A percentile compares a stretch with the other conserved stretches of the same genome.
phyloP scores from a whole-genome alignment of 2,113 vertebrate genomes.

The Pterocles gutturalis region DNA sequence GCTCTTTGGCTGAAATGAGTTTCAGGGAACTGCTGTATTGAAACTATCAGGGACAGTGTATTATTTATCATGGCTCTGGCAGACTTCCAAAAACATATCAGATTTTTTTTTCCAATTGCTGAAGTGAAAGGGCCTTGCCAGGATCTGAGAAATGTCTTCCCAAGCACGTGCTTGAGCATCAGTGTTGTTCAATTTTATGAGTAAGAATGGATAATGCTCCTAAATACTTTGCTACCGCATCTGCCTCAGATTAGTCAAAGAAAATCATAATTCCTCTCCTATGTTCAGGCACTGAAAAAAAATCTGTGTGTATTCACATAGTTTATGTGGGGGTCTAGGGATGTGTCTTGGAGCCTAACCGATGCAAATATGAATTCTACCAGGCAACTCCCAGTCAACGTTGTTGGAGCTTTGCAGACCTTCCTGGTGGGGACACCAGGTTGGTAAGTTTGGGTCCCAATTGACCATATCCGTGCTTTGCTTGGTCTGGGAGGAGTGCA shows the following conservation, averaged over 20 bases:
- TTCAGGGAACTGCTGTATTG: constrained; percentile 5
- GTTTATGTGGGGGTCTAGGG: neutral
- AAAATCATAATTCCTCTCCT: neutral
- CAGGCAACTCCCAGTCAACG: neutral
- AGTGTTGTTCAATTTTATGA: neutral
- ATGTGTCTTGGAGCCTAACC: neutral
- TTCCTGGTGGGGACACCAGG: neutral
- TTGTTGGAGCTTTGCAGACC: neutral
- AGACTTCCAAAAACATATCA: neutral
- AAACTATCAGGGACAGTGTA: neutral
- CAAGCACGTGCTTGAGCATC: neutral
- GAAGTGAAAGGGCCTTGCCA: neutral
- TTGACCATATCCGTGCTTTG: neutral
- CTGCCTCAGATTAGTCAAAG: neutral
- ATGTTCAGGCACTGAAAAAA: neutral
- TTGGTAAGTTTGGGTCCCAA: neutral
- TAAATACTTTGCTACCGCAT: neutral
- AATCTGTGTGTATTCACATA: neutral
- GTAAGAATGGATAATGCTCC: neutral
- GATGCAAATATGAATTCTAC: neutral
- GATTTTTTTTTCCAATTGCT: neutral
- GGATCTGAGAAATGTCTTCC: neutral
- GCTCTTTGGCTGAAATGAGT: neutral
- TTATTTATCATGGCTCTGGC: constrained; percentile 41
- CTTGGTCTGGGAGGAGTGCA: neutral